Evolutionary conservation across 1,140 invertebrate genomes (phyloP).

Genomic region (Nixonia krombeini): DNA sequence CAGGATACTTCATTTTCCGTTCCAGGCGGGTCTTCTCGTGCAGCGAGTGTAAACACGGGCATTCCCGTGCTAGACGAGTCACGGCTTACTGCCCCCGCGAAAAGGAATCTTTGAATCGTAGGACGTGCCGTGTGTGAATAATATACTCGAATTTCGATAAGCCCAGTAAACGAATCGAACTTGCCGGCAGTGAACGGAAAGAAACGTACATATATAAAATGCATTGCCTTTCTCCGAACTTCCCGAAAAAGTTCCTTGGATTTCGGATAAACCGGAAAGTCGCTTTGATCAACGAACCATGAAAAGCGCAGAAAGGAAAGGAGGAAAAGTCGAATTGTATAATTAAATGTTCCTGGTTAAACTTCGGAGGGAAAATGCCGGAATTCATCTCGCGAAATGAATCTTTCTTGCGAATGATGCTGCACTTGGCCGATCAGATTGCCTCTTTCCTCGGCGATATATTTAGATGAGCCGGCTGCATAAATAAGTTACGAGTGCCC

Average conservation of each 20-base stretch:
- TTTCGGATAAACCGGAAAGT: no score
- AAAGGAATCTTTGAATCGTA: conserved; percentile 30
- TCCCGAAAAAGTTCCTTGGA: no score
- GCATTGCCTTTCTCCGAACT: no score
- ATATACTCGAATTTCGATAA: conserved; percentile 26
- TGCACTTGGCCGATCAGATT: conserved; percentile 43
- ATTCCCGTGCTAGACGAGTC: conserved; percentile 18
- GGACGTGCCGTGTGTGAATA: conserved; percentile 38
- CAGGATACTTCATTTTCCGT: conserved; percentile 23
- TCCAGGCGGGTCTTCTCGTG: conserved; percentile 17
- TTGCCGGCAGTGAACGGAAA: no score
- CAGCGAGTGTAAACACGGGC: conserved; percentile 18
- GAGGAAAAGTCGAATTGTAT: no score
- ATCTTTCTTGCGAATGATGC: no score
- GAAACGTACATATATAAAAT: no score
- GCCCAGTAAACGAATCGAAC: conserved; percentile 8
- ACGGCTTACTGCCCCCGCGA: conserved; percentile 21
- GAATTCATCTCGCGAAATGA: no score
- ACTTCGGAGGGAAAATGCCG: no score
- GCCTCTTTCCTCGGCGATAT: conserved; percentile 38
- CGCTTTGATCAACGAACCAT: no score
- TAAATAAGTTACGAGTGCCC: conserved; percentile 53
- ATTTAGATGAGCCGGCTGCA: conserved; percentile 47
- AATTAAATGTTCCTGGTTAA: no score
- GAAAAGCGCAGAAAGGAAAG: no score